A percentile compares a stretch with the other conserved stretches of the same genome.
These are phyloP conservation scores for Phylloscopus collybita DNA, from an alignment of 2,797 vertebrate species.

Conservation along the genomic window DNA sequence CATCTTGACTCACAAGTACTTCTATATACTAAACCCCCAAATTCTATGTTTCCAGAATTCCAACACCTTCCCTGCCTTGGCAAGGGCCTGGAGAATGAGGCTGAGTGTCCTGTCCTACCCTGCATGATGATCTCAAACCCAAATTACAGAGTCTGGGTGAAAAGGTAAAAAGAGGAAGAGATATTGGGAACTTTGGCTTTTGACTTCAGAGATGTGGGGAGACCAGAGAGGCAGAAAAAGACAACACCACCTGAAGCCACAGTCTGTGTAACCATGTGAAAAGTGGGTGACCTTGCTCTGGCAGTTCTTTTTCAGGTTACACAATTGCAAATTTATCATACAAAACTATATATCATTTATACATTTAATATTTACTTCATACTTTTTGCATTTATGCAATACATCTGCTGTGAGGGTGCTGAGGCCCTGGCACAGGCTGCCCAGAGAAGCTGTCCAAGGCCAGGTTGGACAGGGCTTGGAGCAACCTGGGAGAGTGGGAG, in stretches of 20 bases:
- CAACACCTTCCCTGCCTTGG: background rate
- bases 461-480: fast-evolving
- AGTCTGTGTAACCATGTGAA: background rate
- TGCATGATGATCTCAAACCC: background rate
- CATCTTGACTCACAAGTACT: too few relatives aligned
- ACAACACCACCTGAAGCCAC: background rate
- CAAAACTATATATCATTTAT: background rate
- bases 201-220: background rate
- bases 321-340: background rate
- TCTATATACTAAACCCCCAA: too few relatives aligned
- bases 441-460: background rate
- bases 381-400: background rate
- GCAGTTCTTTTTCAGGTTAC: background rate
- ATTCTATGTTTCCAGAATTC: too few relatives aligned
- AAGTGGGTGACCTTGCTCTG: background rate
- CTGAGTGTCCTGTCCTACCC: background rate
- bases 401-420: fast-evolving
- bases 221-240: background rate
- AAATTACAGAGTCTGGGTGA: background rate
- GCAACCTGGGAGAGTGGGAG: fast-evolving
- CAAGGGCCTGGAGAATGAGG: background rate
- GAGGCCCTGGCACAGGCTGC: background rate
- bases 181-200: background rate
- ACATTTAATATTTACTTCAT: background rate
- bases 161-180: background rate